phyloP scores from a whole-genome alignment of 2,797 vertebrate genomes.

The Rachycentron canadum region DNA sequence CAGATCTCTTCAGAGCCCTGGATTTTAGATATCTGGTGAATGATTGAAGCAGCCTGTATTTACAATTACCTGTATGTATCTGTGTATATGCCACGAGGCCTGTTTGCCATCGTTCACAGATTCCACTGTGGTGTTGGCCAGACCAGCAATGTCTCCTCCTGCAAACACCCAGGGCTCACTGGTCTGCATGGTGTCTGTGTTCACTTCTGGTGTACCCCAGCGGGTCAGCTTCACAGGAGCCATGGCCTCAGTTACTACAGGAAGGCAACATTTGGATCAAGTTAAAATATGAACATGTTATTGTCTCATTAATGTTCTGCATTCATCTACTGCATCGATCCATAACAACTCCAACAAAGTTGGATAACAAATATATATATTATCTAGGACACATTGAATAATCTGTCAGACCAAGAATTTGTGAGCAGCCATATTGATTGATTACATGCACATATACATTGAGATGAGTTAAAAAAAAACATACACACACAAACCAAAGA shows the following conservation, averaged over 20 bases:
- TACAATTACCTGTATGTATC: conserved; percentile 93
- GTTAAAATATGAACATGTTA: neutral
- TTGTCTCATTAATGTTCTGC: neutral
- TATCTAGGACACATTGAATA: neutral
- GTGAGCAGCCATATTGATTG: too few relatives aligned
- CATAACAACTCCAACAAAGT: neutral
- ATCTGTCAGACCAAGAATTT: neutral
- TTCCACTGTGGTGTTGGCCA: conserved; percentile 95
- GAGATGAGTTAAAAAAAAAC: too few relatives aligned
- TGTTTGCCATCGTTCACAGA: conserved; percentile 97
- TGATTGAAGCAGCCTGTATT: neutral
- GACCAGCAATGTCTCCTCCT: conserved; percentile 91
- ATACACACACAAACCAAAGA: neutral
- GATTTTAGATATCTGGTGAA: neutral
- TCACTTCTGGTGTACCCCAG: conserved; percentile 93
- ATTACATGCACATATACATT: too few relatives aligned
- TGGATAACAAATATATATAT: neutral
- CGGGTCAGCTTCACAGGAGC: conserved; percentile 90
- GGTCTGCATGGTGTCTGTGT: conserved; percentile 93
- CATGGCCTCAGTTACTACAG: conserved; percentile 91
- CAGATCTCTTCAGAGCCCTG: neutral
- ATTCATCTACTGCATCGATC: neutral
- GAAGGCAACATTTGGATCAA: conserved; percentile 14
- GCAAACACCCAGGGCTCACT: conserved; percentile 95
- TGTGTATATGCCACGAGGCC: conserved; percentile 96